Evolutionary conservation across 1,140 invertebrate species (phyloP), one percentile per base, ranked within the genome.

Genomic region (Formica exsecta): DNA sequence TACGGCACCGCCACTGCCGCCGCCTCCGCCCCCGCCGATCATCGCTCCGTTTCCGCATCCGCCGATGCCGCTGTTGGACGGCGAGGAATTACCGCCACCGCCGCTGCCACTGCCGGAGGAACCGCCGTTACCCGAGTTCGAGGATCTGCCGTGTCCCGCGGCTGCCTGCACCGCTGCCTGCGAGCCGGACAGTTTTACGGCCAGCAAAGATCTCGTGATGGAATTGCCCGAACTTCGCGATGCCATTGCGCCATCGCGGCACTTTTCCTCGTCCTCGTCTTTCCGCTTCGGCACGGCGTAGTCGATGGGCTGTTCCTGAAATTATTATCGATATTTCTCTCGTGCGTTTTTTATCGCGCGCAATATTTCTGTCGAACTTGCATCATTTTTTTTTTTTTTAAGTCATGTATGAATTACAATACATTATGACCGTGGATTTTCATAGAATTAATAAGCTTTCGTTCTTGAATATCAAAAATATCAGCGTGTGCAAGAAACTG

Each of bases 281-380:
- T 96, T 96, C 77, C 97, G 96, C 13, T 83, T 98, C 22, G 97
- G 97, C 79, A 98, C 97, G 89, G 97, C 97, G 93, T 98, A 98
- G 92, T 98, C 97, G 73, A 98, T 98, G 0, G 98, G 98, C 88
- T 98, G 97, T 65, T 98, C 98, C 95, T 98, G 97, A 22, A 83
- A 61, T 59, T 29, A n/a, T 38, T 19, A 25, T 25, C 16, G 36
- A 36, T 38, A 25, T 80, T 25, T 41, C 11, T 5, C 3, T 54
- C n/a, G 1, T 1, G 29, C n/a, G 1, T 22, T 11, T 29, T 13
- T 19, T 11, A 22, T 48, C 19, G 4, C 41, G 29, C 5, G 13
- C 1, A 4, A 25, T 19, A 36, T 32, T 11, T 38, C 1, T 19
- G 7, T 19, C 8, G 0, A 36, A 48, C 41, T 76, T 36, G 6